Evolutionary conservation across 2,797 vertebrate species (phyloP).

Genomic region (Pangasius mekongensis): DNA sequence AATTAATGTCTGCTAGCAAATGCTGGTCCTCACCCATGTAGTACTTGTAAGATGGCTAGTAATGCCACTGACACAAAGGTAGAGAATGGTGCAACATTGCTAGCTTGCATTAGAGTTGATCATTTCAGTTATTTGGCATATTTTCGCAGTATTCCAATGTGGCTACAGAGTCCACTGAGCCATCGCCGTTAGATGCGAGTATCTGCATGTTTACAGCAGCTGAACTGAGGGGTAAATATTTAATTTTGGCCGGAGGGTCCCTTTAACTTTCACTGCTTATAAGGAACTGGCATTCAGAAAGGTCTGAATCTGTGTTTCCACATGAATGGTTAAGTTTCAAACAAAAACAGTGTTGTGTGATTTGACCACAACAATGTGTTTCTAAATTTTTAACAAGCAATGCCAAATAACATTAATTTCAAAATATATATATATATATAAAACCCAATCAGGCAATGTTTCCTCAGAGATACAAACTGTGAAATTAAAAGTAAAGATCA

Average conservation of each 20-base stretch:
- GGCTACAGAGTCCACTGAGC: not conserved
- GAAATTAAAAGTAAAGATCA: not conserved
- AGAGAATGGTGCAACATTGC: not conserved
- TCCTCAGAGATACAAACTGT: not conserved
- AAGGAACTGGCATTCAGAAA: not conserved
- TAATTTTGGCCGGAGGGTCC: not conserved
- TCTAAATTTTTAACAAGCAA: not conserved
- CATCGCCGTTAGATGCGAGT: not conserved
- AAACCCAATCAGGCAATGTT: not conserved
- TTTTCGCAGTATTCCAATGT: not conserved
- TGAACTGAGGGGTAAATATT: not conserved
- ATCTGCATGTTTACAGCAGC: not conserved
- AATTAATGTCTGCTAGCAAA: not conserved
- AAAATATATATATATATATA: too few relatives aligned
- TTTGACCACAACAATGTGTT: too few relatives aligned
- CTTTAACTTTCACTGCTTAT: too few relatives aligned
- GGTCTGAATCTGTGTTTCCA: not conserved
- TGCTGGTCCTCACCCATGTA: too few relatives aligned
- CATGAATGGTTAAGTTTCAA: not conserved
- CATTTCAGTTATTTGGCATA: not conserved
- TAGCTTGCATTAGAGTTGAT: too few relatives aligned
- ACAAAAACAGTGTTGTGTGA: not conserved
- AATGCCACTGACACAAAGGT: not conserved
- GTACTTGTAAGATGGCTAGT: not conserved
- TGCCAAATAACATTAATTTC: not conserved